These are phyloP conservation scores for Opisthograptis luteolata DNA, from an alignment of 2,888 invertebrate species.

Conservation along the genomic window DNA sequence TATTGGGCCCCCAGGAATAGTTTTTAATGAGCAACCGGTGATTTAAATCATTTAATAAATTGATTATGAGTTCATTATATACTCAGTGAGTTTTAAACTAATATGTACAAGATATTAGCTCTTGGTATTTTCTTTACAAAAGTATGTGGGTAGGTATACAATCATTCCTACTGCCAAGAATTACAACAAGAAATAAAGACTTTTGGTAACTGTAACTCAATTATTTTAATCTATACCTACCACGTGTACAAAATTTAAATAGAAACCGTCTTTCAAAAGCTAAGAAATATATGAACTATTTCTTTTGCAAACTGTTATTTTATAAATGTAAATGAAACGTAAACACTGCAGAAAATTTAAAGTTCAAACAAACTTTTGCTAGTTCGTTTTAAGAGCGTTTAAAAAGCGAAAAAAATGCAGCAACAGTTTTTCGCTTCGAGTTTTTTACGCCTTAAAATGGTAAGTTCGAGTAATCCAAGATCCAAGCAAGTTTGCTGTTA, in stretches of 20 bases:
- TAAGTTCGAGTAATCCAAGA: slow-evolving; percentile 60
- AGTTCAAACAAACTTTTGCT: slow-evolving; percentile 43
- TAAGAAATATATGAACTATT: slow-evolving; percentile 2
- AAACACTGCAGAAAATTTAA: slow-evolving; percentile 36
- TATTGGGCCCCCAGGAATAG: no score
- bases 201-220: no score
- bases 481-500: slow-evolving; percentile 59
- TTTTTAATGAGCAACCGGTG: no score
- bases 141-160: no score
- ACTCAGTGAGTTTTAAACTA: no score
- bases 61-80: no score
- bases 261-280: background rate
- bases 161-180: no score
- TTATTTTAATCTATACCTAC: no score
- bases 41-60: no score
- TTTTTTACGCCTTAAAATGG: slow-evolving; percentile 56
- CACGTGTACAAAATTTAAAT: background rate
- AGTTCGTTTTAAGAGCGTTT: slow-evolving; percentile 48
- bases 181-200: no score
- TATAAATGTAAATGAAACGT: slow-evolving; percentile 37
- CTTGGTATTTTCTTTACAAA: no score
- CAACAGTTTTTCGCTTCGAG: slow-evolving; percentile 60
- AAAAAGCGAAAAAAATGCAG: slow-evolving; percentile 53
- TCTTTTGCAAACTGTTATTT: slow-evolving; percentile 20
- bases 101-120: no score